These are phyloP conservation scores for Dryocosmus kuriphilus DNA, from an alignment of 2,888 invertebrate genomes.

Conservation along the genomic window DNA sequence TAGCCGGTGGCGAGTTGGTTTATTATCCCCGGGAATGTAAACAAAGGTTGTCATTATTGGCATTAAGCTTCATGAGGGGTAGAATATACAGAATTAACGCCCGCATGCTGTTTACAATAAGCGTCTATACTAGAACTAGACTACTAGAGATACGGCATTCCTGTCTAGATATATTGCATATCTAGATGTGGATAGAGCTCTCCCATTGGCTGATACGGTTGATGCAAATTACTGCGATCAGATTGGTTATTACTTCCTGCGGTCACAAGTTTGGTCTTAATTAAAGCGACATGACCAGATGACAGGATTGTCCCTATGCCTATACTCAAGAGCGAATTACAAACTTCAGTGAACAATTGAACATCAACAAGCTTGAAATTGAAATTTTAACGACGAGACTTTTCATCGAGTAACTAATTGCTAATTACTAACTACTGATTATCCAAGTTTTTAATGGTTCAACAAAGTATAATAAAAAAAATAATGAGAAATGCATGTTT, in stretches of 20 bases:
- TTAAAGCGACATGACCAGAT: background rate
- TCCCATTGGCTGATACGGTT: background rate
- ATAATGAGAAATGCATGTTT: too few species aligned
- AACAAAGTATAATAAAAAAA: too few species aligned
- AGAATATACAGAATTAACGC: background rate
- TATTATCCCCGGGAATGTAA: too few species aligned
- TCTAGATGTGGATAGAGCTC: background rate
- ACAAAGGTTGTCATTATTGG: background rate
- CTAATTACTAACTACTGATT: too few species aligned
- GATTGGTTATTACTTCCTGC: slow-evolving; percentile 10
- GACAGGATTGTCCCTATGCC: background rate
- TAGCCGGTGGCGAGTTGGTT: too few species aligned
- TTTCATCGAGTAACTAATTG: too few species aligned
- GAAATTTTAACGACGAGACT: too few species aligned
- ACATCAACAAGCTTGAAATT: too few species aligned
- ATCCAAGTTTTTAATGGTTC: too few species aligned
- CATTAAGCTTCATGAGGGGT: background rate
- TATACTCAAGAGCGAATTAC: background rate
- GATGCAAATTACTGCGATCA: background rate
- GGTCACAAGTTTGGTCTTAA: background rate
- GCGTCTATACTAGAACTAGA: too few species aligned
- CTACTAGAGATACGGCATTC: background rate
- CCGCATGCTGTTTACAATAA: background rate
- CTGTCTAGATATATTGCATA: background rate
- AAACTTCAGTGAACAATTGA: too few species aligned